Base-by-base conservation (phyloP, 1,140 invertebrate species). In the Aphaenogaster ashmeadi region DNA sequence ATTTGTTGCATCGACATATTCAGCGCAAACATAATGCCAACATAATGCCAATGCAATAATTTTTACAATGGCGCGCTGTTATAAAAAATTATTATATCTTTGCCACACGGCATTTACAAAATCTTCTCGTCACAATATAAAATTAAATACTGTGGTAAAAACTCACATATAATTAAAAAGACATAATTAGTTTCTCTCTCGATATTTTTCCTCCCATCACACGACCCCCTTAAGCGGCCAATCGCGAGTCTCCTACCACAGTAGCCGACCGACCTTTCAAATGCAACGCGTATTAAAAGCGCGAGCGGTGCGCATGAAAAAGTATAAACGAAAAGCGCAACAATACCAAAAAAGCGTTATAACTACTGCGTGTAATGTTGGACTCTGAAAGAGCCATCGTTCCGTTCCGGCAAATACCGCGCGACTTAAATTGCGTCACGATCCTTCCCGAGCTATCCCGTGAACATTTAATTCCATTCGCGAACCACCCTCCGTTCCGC, bases 361-460 rank as follows among this genome's bases (percentile, higher is more conserved):
- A 88, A 90, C 87, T 86, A 87, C 52, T 64, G 74, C 74, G 52
- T 69, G 78, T 89, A 90, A 90, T 90, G 87, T 79, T 50, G 84
- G 66, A 75, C 85, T 41, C 36, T 89, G 80, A 90, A 90, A 91
- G 89, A 90, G 69, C 87, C 90, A 78, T 90, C 89, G 87, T 90
- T 90, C 74, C 86, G 80, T 83, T 78, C 80, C 72, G 88, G 75
- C 87, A 80, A 88, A 86, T 89, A 85, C 87, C 81, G 50, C 88
- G 58, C 87, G 90, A 91, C 90, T 90, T 86, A 91, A 91, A 91
- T 91, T 90, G 89, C 90, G 90, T 88, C 89, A 88, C 81, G 27
- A 52, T 78, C 54, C 84, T 85, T 88, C 58, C 74, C 66, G 41
- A 64, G 71, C 78, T 80, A 84, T 90, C 64, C 86, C 86, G 88